Base-by-base conservation (phyloP, 2,113 vertebrate species). In the Pluvialis apricaria region DNA sequence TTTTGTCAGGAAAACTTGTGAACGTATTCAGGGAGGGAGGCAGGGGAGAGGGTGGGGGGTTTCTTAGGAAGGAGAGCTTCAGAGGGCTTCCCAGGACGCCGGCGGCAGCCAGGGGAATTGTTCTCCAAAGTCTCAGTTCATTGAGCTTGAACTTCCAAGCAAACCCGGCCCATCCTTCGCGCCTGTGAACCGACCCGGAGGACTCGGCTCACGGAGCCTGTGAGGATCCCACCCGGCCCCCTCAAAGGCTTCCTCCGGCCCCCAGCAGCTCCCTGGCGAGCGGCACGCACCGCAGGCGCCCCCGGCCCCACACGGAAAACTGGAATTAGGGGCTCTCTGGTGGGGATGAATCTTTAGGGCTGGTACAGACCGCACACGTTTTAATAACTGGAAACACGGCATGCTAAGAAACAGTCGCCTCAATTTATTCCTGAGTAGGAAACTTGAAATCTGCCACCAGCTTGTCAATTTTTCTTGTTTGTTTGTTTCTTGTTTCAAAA, bases 121-220 rank as follows among this genome's bases (percentile, higher is more conserved):
- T 96, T 95, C 94, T 94, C 55, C 75, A 0, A 24, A 52, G 96
- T 96, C 94, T 90, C 96, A 94, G 95, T 75, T 97, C 96, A 97
- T 20, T 95, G 95, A 97, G 93, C 96, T 95, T 94, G 97, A 97
- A 97, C 95, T 96, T 96, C 93, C 82, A 32, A 92, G 96, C 36
- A 20, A 55, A 29, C 45, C n/a, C 15, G 0, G 49, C 9, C 12
- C 71, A 45, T 77, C 82, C 94, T 80, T 92, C 1, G 1, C 0
- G 60, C 55, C 93, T 96, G 95, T 96, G 97, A 96, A 96, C 66
- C 11, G 4, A 32, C 24, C 18, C 3, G 1, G 12, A 62, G 82
- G 84, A 44, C 73, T 42, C 16, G 40, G 88, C 95, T 86, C 82
- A 90, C 36, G 1, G 87, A 80, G 61, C 47, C 90, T 55, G 29